phyloP scores from a whole-genome alignment of 2,888 invertebrate species.

The Cryptocephalus moraei region DNA sequence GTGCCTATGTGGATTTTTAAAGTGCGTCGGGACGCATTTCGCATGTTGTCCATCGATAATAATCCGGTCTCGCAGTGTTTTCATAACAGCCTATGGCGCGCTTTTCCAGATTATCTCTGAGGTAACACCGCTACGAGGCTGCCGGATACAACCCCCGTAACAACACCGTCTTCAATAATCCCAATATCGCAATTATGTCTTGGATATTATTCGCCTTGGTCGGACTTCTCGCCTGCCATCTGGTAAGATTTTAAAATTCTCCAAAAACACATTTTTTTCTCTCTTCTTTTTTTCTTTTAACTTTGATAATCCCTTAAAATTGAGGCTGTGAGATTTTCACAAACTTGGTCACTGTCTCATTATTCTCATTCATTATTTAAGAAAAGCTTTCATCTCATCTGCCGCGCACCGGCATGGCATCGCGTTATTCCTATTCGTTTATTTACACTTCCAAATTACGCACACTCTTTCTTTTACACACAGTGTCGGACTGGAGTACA shows the following conservation, averaged over 20 bases:
- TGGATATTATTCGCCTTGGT: constrained; percentile 34
- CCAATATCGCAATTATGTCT: constrained; percentile 19
- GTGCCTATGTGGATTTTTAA: constrained; percentile 23
- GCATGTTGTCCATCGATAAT: constrained; percentile 15
- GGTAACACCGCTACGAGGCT: constrained; percentile 37
- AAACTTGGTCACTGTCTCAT: too few relatives aligned
- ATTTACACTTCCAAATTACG: too few relatives aligned
- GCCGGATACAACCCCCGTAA: constrained; percentile 20
- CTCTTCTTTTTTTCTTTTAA: not conserved
- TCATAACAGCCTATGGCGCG: constrained; percentile 36
- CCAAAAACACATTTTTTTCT: not conserved
- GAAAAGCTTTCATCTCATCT: too few relatives aligned
- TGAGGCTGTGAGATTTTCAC: not conserved
- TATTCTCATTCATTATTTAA: too few relatives aligned
- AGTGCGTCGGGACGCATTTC: constrained; percentile 11
- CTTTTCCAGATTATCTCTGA: constrained; percentile 37
- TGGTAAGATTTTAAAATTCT: constrained; percentile 30
- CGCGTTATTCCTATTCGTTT: too few relatives aligned
- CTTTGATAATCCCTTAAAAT: not conserved
- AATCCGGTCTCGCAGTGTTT: constrained; percentile 14
- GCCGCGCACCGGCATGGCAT: too few relatives aligned
- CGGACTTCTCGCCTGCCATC: constrained; percentile 31
- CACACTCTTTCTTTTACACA: too few relatives aligned
- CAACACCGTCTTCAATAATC: constrained; percentile 29
- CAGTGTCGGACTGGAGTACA: too few relatives aligned